Conservation (phyloP, 2,113 vertebrate genomes). For the Garra rufa region DNA sequence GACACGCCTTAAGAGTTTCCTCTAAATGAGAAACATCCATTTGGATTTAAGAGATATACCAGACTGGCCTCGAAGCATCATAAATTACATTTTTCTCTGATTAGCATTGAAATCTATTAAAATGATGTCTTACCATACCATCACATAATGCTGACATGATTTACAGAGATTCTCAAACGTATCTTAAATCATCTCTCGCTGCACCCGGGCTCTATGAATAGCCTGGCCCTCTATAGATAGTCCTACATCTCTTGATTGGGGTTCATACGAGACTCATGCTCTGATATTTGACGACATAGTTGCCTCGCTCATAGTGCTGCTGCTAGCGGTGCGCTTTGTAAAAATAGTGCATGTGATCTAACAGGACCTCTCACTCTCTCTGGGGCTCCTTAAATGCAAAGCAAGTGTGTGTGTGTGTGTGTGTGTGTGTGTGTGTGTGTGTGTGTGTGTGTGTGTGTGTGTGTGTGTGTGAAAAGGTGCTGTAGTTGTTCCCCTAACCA, state of each 20-base stretch:
- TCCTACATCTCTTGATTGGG: constrained; percentile 28
- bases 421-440: constrained; percentile 16
- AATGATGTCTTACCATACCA: constrained; percentile 7
- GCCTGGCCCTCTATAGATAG: constrained; percentile 18
- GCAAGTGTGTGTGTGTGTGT: neutral
- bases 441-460: neutral
- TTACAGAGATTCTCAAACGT: constrained; percentile 13
- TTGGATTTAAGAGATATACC: neutral
- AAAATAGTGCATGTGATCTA: constrained; percentile 53
- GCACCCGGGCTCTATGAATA: constrained; percentile 37
- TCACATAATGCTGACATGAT: constrained; percentile 21
- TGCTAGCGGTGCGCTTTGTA: constrained; percentile 32
- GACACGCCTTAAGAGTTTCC: constrained; percentile 6
- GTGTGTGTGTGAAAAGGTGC: constrained; percentile 14
- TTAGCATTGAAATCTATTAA: constrained; percentile 25
- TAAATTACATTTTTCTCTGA: constrained; percentile 22
- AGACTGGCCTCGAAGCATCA: neutral
- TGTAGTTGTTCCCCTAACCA: constrained; percentile 8
- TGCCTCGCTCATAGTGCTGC: constrained; percentile 17
- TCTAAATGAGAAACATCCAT: constrained; percentile 8
- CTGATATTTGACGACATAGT: constrained; percentile 48
- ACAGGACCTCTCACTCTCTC: constrained; percentile 36
- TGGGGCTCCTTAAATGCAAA: neutral
- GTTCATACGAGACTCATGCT: constrained; percentile 26
- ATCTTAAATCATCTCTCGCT: constrained; percentile 1